These are phyloP conservation scores for Anser brachyrhynchus DNA, from an alignment of 2,113 vertebrate genomes.

Conservation along the genomic window DNA sequence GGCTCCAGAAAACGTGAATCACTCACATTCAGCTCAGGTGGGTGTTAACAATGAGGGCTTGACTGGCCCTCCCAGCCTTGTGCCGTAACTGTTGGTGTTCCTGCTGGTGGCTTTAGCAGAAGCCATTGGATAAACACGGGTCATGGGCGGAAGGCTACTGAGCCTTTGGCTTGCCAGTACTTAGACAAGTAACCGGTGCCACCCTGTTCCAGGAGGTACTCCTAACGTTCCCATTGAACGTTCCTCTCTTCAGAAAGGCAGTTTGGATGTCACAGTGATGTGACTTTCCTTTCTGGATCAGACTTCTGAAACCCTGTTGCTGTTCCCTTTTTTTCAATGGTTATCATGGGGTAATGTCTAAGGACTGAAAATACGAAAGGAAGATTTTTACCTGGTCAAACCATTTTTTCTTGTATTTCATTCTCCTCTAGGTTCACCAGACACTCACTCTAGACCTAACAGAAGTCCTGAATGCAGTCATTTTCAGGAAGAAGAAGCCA, in stretches of 20 bases:
- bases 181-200: background rate
- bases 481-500: slow-evolving; percentile 81
- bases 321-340: background rate
- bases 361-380: background rate
- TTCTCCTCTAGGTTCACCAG: slow-evolving; percentile 82
- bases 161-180: background rate
- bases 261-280: background rate
- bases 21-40: background rate
- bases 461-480: slow-evolving; percentile 78
- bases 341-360: background rate
- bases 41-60: background rate
- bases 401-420: background rate
- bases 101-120: background rate
- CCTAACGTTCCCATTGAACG: background rate
- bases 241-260: background rate
- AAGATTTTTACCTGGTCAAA: background rate
- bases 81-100: background rate
- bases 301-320: background rate
- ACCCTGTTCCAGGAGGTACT: background rate
- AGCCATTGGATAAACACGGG: background rate
- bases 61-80: background rate
- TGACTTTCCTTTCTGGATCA: background rate
- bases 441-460: slow-evolving; percentile 83
- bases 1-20: background rate
- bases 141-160: background rate